A percentile compares a stretch with the other conserved stretches of the same genome.
These are phyloP conservation scores for Boloria euphrosyne DNA, from an alignment of 2,888 invertebrate genomes.

Conservation along the genomic window DNA sequence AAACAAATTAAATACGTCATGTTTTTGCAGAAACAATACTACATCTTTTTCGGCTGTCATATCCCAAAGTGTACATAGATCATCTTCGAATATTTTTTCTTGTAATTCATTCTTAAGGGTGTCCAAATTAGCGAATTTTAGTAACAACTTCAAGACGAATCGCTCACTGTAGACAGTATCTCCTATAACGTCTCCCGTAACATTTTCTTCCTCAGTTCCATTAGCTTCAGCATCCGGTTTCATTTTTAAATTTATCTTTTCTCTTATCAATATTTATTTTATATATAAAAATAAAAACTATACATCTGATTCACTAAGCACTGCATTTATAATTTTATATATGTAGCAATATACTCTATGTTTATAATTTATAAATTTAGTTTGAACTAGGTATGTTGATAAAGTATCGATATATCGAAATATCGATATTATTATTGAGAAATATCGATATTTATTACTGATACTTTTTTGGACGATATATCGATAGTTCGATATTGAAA, in stretches of 20 bases:
- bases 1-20: conserved; percentile 86
- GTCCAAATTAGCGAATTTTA: conserved; percentile 82
- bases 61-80: conserved; percentile 91
- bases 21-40: conserved; percentile 85
- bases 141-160: conserved; percentile 86
- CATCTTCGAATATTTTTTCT: conserved; percentile 85
- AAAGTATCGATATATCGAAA: no score
- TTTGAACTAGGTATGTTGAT: no score
- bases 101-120: conserved; percentile 79
- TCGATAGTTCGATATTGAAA: no score
- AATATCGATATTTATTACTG: no score
- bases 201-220: conserved; percentile 40
- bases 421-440: no score
- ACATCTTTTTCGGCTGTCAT: conserved; percentile 92
- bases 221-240: conserved; percentile 52
- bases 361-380: no score
- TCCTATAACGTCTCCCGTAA: conserved; percentile 90
- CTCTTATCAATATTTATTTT: background rate
- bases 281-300: background rate
- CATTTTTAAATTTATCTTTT: conserved; percentile 38
- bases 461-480: no score
- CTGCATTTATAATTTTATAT: no score
- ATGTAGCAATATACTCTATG: no score
- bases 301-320: background rate
- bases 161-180: conserved; percentile 90